Percentiles rank a stretch among this genome's conserved stretches.
Evolutionary conservation across 64 coral and sea anemone genomes (phyloP).

Genomic region (Montipora sp.): DNA sequence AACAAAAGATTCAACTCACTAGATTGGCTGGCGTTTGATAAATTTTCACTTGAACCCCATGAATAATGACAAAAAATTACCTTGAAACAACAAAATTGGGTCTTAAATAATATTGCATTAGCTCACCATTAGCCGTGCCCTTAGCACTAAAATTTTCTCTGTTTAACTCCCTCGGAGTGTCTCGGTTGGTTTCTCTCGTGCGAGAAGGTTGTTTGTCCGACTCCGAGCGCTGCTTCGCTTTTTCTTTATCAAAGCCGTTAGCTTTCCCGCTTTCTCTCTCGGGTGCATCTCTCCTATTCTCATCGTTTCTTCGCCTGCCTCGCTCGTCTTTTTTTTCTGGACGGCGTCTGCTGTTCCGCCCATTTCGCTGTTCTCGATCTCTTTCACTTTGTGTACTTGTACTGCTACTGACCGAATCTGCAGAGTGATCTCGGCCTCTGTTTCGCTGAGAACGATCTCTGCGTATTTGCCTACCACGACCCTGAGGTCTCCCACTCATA

Average conservation of each 20-base stretch:
- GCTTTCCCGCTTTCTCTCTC: slow-evolving; percentile 75
- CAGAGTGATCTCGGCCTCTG: slow-evolving; percentile 92
- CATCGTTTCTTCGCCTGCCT: slow-evolving; percentile 74
- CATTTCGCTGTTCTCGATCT: slow-evolving; percentile 81
- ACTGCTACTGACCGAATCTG: slow-evolving; percentile 90
- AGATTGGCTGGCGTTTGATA: neutral
- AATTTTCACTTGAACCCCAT: neutral
- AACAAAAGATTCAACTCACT: neutral
- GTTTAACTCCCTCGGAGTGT: slow-evolving; percentile 51
- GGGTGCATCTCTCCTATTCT: slow-evolving; percentile 62
- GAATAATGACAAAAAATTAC: neutral
- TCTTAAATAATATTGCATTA: neutral
- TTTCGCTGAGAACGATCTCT: slow-evolving; percentile 98
- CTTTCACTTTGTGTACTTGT: slow-evolving; percentile 96
- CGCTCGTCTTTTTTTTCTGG: slow-evolving; percentile 87
- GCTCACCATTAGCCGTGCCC: slow-evolving; percentile 50
- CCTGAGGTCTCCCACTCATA: slow-evolving; percentile 98
- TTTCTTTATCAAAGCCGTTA: slow-evolving; percentile 73
- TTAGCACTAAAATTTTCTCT: slow-evolving; percentile 44
- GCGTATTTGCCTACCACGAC: slow-evolving; percentile 97
- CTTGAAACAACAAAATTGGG: neutral
- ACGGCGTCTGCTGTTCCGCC: slow-evolving; percentile 88
- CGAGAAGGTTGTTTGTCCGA: slow-evolving; percentile 63
- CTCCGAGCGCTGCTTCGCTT: slow-evolving; percentile 65
- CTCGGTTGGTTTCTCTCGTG: slow-evolving; percentile 32